Evolutionary conservation across 2,113 vertebrate species (phyloP), one percentile per base, ranked within the genome.

Genomic region (Etia nguti): DNA sequence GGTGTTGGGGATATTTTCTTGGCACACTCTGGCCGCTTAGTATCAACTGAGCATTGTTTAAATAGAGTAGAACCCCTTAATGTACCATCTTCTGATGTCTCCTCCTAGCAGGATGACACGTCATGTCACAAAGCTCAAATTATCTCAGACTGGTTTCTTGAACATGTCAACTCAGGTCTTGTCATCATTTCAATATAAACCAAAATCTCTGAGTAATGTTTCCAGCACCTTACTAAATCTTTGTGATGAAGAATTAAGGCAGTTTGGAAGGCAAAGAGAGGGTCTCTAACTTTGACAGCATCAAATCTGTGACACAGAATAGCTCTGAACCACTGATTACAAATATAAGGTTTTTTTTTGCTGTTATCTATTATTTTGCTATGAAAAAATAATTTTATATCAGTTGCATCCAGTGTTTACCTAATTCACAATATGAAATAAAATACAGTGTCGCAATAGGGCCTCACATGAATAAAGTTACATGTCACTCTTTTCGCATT

Each of bases 321-420:
- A 36, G 18, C 31, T 65, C 60, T 62, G 16, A 20, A 1, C n/a
- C 60, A 65, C 18, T 12, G 31, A 65, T 65, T 36, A 65, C 60
- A 0, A 65, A 36, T 65, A 8, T 7, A 36, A 60, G 29, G 3
- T 4, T 55, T 26, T 56, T 8, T 4, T 15, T 15, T 57, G 1
- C 16, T 10, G 3, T 18, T 34, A 0, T 62, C 18, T 38, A 38
- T n/a, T 65, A 65, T n/a, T 65, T 65, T 38, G 1, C 2, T 65
- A 38, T 65, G 10, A 36, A 8, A 65, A 65, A 65, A 38, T 8
- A 5, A 22, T 1, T 38, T 8, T 65, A 38, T 22, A 13, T 65
- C 4, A 10, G 38, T 13, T 34, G 31, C 31, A 34, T 34, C 3
- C 6, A 7, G 31, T 34, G 31, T 34, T 34, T 4, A 31, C 31